Evolutionary conservation across 1,140 invertebrate species (phyloP).

Genomic region (Saxidomus purpurata): DNA sequence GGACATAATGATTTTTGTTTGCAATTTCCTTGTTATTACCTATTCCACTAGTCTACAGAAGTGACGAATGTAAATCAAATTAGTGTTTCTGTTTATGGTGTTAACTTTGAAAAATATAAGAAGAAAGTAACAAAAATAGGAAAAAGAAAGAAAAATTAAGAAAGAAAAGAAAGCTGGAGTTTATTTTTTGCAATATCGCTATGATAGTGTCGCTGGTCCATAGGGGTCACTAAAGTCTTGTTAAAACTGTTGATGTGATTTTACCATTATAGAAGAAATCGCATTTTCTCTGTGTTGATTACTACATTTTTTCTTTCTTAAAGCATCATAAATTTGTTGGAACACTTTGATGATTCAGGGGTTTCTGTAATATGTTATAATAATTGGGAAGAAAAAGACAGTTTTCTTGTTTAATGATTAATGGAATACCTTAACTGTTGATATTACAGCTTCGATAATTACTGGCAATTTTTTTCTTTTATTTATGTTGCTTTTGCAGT

Average conservation of each 20-base stretch:
- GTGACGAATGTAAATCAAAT: constrained; percentile 30
- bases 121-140: no score
- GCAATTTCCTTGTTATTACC: constrained; percentile 26
- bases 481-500: neutral
- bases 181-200: no score
- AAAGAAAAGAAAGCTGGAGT: no score
- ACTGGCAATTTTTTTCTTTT: neutral
- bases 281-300: neutral
- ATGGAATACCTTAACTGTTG: neutral
- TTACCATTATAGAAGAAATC: no score
- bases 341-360: neutral
- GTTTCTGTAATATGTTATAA: neutral
- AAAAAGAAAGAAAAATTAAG: no score
- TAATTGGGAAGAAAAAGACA: neutral
- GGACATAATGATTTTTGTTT: constrained; percentile 34
- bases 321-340: neutral
- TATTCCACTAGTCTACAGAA: neutral
- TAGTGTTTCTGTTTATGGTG: neutral
- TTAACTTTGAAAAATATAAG: no score
- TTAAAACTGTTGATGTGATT: no score
- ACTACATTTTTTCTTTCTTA: neutral
- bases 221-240: no score
- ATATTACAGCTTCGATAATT: neutral
- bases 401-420: neutral
- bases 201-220: no score